A percentile compares a stretch with the other conserved stretches of the same genome.
Conservation (phyloP, 2,797 vertebrate species). For the Crotalus adamanteus region DNA sequence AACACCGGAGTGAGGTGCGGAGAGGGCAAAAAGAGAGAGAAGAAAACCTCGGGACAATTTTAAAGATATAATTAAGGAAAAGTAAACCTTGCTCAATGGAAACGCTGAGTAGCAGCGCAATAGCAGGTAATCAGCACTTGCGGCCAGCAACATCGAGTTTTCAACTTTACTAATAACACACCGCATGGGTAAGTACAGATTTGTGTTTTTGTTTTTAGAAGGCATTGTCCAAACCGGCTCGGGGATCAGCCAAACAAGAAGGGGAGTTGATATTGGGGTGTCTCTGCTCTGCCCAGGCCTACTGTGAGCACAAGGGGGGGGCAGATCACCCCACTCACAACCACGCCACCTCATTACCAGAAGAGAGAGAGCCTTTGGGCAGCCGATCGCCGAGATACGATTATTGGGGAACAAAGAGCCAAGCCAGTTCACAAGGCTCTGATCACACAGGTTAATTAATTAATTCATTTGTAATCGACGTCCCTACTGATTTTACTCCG, state of each 20-base stretch:
- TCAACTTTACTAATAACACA: constrained; percentile 14
- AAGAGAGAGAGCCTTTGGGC: background rate
- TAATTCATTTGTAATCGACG: background rate
- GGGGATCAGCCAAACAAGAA: background rate
- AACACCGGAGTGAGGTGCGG: background rate
- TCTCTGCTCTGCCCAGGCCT: background rate
- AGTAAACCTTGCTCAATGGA: constrained; percentile 33
- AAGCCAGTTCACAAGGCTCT: background rate
- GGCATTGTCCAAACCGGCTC: background rate
- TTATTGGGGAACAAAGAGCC: background rate
- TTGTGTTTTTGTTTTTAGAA: constrained; percentile 2
- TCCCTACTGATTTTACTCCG: background rate
- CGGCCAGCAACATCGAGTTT: constrained; percentile 42
- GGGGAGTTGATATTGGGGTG: background rate
- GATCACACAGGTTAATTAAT: background rate
- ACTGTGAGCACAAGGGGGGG: background rate
- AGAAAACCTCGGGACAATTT: constrained; percentile 5
- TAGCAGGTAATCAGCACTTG: constrained; percentile 44
- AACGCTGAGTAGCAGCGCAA: constrained; percentile 41
- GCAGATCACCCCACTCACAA: background rate
- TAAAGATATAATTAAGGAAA: constrained; percentile 50
- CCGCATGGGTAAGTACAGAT: background rate
- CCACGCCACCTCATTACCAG: background rate
- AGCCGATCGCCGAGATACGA: background rate
- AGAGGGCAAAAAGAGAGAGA: background rate